phyloP scores from a whole-genome alignment of 1,140 invertebrate species.

The Parapsyche elsis region DNA sequence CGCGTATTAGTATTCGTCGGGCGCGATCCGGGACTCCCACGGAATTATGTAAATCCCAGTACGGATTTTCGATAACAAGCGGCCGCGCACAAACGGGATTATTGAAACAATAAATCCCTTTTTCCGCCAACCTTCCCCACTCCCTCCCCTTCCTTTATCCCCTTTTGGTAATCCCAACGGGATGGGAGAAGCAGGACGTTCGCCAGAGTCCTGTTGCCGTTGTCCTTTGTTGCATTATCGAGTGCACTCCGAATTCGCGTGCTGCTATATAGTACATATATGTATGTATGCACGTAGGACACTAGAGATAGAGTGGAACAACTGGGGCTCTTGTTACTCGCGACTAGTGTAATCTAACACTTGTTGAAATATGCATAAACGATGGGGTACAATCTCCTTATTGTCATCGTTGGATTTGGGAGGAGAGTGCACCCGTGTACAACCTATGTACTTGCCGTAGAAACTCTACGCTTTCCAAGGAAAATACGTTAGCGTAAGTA shows the following conservation, averaged over 20 bases:
- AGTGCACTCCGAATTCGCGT: not conserved
- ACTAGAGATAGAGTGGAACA: too few relatives aligned
- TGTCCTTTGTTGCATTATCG: not conserved
- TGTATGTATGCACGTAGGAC: too few relatives aligned
- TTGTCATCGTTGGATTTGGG: too few relatives aligned
- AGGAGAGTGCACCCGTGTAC: too few relatives aligned
- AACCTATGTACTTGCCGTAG: too few relatives aligned
- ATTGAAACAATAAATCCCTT: conserved; percentile 48
- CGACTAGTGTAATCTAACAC: too few relatives aligned
- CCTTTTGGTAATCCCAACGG: too few relatives aligned
- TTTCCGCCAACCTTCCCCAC: not conserved
- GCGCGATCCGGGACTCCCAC: conserved; percentile 24
- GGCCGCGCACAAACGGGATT: conserved; percentile 31
- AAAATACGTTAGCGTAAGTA: too few relatives aligned
- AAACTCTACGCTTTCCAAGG: too few relatives aligned
- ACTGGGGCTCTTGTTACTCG: too few relatives aligned
- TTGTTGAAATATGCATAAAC: too few relatives aligned
- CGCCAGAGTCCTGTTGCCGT: not conserved
- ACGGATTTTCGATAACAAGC: conserved; percentile 45
- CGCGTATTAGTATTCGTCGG: conserved; percentile 44
- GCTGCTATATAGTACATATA: not conserved
- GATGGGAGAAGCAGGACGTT: not conserved
- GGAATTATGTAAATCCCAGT: conserved; percentile 47
- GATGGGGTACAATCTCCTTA: too few relatives aligned
- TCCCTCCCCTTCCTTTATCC: not conserved